Base-by-base conservation (phyloP, 2,113 vertebrate genomes). In the Mugil cephalus region DNA sequence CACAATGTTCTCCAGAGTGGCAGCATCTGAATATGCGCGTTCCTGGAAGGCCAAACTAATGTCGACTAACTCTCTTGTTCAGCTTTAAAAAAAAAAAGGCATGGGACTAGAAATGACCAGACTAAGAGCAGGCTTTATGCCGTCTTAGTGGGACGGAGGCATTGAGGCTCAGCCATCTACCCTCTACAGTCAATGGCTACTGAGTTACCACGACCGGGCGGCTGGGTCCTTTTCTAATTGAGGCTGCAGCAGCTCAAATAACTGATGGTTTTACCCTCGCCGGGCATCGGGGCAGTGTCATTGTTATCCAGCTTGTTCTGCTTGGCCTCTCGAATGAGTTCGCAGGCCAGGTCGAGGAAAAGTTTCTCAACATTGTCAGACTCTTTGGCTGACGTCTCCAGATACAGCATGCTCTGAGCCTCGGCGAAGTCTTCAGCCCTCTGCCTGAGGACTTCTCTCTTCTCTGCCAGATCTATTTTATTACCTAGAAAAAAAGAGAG, bases 361-460 rank as follows among this genome's bases (percentile, higher is more conserved):
- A 99, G 97, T 92, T 98, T 99, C 93, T 99, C 98, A 78, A 99
- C 98, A 7, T 99, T 99, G 92, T 99, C 98, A 0, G 98, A 98
- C 70, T 99, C 98, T 87, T 99, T 99, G 63, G 98, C 98, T 0
- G 98, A 99, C 0, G 98, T 99, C 94, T 99, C 98, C 92, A 99
- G 89, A 68, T 99, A 99, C 83, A 97, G 95, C 98, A 99, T 99
- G 93, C 96, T 95, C 91, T 98, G 98, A 12, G 96, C 87, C 82
- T 96, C 95, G 0, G 98, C 98, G 82, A 99, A 99, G 76, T 98
- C 98, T 88, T 98, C 95, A 1, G 98, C 98, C 93, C 95, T 94
- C 90, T 98, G 97, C 74, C 96, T 94, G 80, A 95, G 95, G 63
- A 99, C 98, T 90, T 98, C 97, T 56, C 98, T 95, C 92, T 95